Percentiles rank a stretch among this genome's conserved stretches.
phyloP scores from a whole-genome alignment of 1,140 invertebrate species.

The Subanguina moxae region DNA sequence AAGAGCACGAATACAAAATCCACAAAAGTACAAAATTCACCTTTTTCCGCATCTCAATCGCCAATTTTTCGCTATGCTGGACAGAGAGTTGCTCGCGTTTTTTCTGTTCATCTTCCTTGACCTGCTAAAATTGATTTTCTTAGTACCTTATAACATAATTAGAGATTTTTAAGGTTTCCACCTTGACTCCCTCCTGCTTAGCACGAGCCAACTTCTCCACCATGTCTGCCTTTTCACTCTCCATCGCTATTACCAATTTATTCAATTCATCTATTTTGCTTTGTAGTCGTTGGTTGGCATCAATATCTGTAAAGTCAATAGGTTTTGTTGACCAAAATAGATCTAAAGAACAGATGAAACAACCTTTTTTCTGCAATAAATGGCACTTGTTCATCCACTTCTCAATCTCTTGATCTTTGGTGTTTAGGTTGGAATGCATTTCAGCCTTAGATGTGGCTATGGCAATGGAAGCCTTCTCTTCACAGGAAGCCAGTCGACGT shows the following conservation, averaged over 20 bases:
- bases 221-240: constrained; percentile 55
- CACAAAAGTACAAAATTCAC: constrained; percentile 1
- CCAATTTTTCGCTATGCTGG: constrained; percentile 26
- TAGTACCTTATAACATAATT: too few relatives aligned
- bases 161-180: constrained; percentile 1
- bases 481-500: constrained; percentile 12
- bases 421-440: constrained; percentile 40
- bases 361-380: constrained; percentile 37
- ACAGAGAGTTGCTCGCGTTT: constrained; percentile 23
- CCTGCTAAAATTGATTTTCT: constrained; percentile 31
- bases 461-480: constrained; percentile 40
- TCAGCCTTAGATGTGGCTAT: constrained; percentile 47
- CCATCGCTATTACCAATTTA: constrained; percentile 38
- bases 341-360: background rate
- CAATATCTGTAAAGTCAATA: constrained; percentile 36
- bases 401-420: constrained; percentile 51
- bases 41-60: constrained; percentile 24
- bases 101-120: constrained; percentile 50
- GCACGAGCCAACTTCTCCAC: constrained; percentile 54
- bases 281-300: constrained; percentile 43
- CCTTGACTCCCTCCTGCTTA: constrained; percentile 55
- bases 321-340: background rate
- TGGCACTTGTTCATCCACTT: constrained; percentile 46
- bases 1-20: background rate
- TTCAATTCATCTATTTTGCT: constrained; percentile 41